Conservation (phyloP, 2,113 vertebrate genomes). For the Marmota monax region DNA sequence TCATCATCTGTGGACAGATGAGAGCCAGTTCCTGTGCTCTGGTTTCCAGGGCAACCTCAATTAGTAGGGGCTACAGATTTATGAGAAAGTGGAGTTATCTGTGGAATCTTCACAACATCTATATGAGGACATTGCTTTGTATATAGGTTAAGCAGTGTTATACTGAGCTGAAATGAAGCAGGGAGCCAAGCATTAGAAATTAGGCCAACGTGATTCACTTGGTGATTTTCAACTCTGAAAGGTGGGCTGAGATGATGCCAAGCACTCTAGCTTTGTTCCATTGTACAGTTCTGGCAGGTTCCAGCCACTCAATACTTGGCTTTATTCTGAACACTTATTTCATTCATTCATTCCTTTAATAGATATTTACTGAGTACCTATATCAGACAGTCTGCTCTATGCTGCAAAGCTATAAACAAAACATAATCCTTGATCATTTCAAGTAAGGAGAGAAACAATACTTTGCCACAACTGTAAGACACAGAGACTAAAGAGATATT, state of each 20-base stretch:
- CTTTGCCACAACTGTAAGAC: background rate
- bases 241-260: background rate
- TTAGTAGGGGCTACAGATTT: background rate
- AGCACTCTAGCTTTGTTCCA: background rate
- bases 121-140: background rate
- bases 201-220: slow-evolving; percentile 1
- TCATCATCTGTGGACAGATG: background rate
- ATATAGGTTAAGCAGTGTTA: background rate
- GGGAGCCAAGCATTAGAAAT: slow-evolving; percentile 8
- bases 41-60: background rate
- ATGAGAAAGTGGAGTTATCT: background rate
- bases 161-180: background rate
- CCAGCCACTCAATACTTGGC: background rate
- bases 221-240: slow-evolving; percentile 42
- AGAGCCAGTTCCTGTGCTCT: background rate
- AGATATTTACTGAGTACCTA: slow-evolving; percentile 54
- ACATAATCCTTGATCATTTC: background rate
- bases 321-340: slow-evolving; percentile 25
- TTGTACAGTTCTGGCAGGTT: background rate
- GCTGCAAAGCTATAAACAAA: slow-evolving; percentile 1
- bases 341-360: slow-evolving; percentile 29
- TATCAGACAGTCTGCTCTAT: background rate
- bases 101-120: background rate
- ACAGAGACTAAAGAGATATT: background rate
- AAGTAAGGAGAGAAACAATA: background rate